phyloP scores from a whole-genome alignment of 64 coral and sea anemone genomes.

The Stylophora pistillata region DNA sequence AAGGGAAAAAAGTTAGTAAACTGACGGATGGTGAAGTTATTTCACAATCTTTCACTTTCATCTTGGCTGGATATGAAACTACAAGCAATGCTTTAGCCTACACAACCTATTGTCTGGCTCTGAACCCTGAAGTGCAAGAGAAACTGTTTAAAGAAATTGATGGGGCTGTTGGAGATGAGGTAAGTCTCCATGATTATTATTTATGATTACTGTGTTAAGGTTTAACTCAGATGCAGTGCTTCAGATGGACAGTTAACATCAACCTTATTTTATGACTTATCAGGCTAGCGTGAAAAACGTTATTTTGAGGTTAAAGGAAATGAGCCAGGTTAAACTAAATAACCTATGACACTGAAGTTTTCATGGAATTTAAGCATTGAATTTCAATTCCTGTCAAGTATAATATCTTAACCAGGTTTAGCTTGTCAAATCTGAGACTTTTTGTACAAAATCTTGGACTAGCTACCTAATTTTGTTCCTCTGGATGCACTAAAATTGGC shows the following conservation, averaged over 20 bases:
- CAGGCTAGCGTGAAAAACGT: too few species aligned
- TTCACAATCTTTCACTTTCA: constrained; percentile 46
- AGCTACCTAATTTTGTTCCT: too few species aligned
- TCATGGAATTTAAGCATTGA: too few species aligned
- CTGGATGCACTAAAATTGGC: too few species aligned
- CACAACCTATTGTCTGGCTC: constrained; percentile 32
- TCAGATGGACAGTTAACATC: background rate
- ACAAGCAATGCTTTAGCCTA: constrained; percentile 48
- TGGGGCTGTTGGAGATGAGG: background rate
- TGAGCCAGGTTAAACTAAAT: too few species aligned
- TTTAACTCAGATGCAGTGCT: background rate
- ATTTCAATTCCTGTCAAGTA: too few species aligned
- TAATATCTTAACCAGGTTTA: too few species aligned
- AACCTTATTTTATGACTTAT: too few species aligned
- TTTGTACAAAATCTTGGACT: too few species aligned
- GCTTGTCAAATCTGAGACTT: too few species aligned
- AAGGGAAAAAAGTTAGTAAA: constrained; percentile 28
- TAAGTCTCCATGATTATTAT: background rate
- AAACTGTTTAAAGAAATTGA: constrained; percentile 49
- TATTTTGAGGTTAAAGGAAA: too few species aligned
- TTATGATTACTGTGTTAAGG: background rate
- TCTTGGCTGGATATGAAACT: constrained; percentile 59
- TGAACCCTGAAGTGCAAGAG: constrained; percentile 46
- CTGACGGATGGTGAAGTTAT: constrained; percentile 63
- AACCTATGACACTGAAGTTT: too few species aligned